These are phyloP conservation scores for Pammene fasciana DNA, from an alignment of 2,888 invertebrate species.

Conservation along the genomic window DNA sequence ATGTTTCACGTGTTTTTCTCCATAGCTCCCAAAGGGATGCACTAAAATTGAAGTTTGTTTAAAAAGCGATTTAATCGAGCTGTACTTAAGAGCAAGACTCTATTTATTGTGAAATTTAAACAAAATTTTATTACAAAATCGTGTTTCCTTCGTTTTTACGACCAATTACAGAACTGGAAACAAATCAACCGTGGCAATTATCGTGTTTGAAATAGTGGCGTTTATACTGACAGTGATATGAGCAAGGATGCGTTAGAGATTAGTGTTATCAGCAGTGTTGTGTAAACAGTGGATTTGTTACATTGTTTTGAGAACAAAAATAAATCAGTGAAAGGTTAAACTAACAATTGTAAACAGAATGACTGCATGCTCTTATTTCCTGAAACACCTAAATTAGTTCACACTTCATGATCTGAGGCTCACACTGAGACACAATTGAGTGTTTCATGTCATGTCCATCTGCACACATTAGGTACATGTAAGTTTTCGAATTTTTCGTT, in stretches of 20 bases:
- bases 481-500: too few relatives aligned
- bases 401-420: too few relatives aligned
- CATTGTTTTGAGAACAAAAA: not conserved
- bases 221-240: constrained; percentile 22
- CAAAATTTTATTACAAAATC: constrained; percentile 35
- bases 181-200: constrained; percentile 23
- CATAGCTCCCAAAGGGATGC: not conserved
- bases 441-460: too few relatives aligned
- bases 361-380: not conserved
- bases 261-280: constrained; percentile 26
- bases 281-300: constrained; percentile 39
- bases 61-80: not conserved
- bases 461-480: too few relatives aligned
- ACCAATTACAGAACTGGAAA: constrained; percentile 36
- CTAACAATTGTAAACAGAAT: not conserved
- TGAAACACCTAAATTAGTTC: too few relatives aligned
- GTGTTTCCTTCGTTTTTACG: constrained; percentile 26
- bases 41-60: not conserved
- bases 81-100: not conserved
- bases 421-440: too few relatives aligned
- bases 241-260: constrained; percentile 26
- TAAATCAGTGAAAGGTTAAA: not conserved
- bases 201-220: constrained; percentile 27
- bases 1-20: not conserved
- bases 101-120: not conserved